Base-by-base conservation (phyloP, 2,888 invertebrate species). In the Choristoneura rosaceana region DNA sequence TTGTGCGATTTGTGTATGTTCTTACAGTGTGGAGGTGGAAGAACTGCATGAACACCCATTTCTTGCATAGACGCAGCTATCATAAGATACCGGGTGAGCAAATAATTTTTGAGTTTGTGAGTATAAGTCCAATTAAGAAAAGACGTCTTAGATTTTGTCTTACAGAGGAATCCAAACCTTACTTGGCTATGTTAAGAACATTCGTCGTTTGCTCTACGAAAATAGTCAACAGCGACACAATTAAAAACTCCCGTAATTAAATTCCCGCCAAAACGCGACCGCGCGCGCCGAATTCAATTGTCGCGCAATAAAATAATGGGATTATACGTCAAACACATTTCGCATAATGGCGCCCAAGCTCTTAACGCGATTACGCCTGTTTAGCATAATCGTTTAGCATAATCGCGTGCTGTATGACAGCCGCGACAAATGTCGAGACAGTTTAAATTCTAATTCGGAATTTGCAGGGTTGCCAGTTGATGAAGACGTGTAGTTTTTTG, bases 351-450 rank as follows among this genome's bases (percentile, higher is more conserved):
- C 81, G 80, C 82, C 74, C 15, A 15, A 78, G 79, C 82, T 80
- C 77, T 82, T 87, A 89, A 89, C 84, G 82, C 82, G 84, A 88
- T 92, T 91, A 91, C 81, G 82, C 81, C 86, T 83, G 87, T 82
- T 92, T 90, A 90, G 88, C 91, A 92, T 92, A 90, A 91, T 89
- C 86, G 82, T 82, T 92, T 90, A 90, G 88, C 91, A 92, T 92
- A 90, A 91, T 89, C 86, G 82, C 82, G 74, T 59, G 58, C 68
- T 61, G 62, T 66, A 74, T 74, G 71, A 60, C 71, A 70, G 67
- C 62, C 62, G 68, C 69, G 62, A 74, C 68, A 65, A 75, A 68
- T 74, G 67, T 74, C 74, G 74, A 81, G 77, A 82, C 82, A 82
- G 82, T 83, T 83, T 81, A 81, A 86, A 85, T 84, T 83, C 80